Evolutionary conservation across 2,888 invertebrate genomes (phyloP), one percentile per base, ranked within the genome.

Genomic region (Watsonalla binaria): DNA sequence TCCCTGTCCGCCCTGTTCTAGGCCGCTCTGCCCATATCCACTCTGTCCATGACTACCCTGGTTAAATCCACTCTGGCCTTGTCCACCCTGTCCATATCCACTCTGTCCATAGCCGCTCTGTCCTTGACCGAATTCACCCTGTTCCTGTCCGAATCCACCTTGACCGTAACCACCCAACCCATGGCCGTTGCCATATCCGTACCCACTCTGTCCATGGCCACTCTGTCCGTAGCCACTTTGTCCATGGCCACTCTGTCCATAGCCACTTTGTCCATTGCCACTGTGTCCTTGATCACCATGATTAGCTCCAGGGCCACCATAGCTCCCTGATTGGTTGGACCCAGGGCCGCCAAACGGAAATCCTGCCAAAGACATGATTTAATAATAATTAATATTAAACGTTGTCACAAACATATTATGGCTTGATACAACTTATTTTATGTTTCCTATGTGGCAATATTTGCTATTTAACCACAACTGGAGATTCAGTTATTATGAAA

Each of bases 1-100:
- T 4, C 62, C 60, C 24, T 60, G 55, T n/a, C 62, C 59, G 2
- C 58, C 58, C 9, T 54, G 57, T 11, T 59, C 60, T 46, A 51
- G 52, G 7, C 55, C 53, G 9, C 52, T 51, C 7, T 37, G 37
- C 5, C 56, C 59, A 47, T 15, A 52, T 9, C 57, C 58, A 8
- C 57, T 56, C n/a, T 61, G 60, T 24, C 56, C 49, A 8, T 37
- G 45, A 5, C 57, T 52, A n/a, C 47, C 51, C 8, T 51, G 46
- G 9, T 49, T 45, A 5, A 47, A 51, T 9, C 56, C 55, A 8
- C 57, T 55, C 0, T 53, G 53, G 1, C 60, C 55, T 4, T 52
- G 47, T 0, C 61, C 58, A 9, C 61, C 57, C 13, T 58, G 54
- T 6, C 58, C 59, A 42, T 50, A 59, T 4, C 63, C 61, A 46